Evolutionary conservation across 2,113 vertebrate species (phyloP), one percentile per base, ranked within the genome.

Genomic region (Elaphurus davidianus): DNA sequence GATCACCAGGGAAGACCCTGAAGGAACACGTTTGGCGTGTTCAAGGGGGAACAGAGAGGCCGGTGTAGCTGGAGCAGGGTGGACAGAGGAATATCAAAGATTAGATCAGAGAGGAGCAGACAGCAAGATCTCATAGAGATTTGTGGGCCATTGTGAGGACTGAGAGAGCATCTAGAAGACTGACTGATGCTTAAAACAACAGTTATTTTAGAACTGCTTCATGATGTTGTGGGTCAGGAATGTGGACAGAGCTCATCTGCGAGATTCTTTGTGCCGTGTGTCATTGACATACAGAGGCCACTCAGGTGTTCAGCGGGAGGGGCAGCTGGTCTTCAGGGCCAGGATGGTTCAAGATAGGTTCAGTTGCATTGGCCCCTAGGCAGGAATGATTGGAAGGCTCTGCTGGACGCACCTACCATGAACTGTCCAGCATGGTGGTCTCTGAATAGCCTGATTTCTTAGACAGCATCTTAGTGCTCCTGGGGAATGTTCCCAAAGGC

Each of bases 381-480:
- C 23, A 55, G 59, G 27, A 14, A 15, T 36, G 33, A 4, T 36
- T 88, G n/a, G 62, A 27, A 50, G 60, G 5, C 13, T 87, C 71
- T 8, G 15, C 25, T 7, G 11, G 12, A 19, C 3, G 1, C 8
- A 6, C 12, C 55, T 93, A 0, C 11, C 0, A 1, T 14, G 27
- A 64, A 2, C 27, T 45, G 36, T 62, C 33, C 21, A 30, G 43
- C 3, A 10, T 28, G 19, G 50, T 60, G 33, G 5, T 16, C 50
- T 87, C 36, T 54, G 36, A 33, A 19, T 40, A 43, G 13, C 36
- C 3, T 12, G 57, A 27, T 27, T 55, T 64, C 30, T 43, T 76
- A 21, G 33, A 30, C 1, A 78, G 13, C 43, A 47, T 54, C 40
- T 60, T 13, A 27, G 25, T 45, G 16, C 71, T 54, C 28, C 88